Base-by-base conservation (phyloP, 2,888 invertebrate genomes). In the Timandra comae region DNA sequence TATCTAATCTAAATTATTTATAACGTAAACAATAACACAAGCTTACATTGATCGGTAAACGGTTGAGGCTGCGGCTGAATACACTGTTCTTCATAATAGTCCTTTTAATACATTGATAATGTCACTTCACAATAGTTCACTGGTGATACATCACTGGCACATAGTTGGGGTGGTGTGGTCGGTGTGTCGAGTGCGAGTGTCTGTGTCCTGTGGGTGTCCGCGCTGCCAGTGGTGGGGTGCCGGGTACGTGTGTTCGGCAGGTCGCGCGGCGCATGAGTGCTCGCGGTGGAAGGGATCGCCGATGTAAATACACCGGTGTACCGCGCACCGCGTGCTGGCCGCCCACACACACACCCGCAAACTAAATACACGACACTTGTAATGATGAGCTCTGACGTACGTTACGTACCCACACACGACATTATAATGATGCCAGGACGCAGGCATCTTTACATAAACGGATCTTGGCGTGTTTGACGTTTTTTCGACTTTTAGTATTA, bases 301-400 rank as follows among this genome's bases (percentile, higher is more conserved):
- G 74, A 73, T 66, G 85, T 85, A 85, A 82, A 85, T 85, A 85
- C 81, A 66, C 63, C 63, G 73, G 84, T 85, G 84, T 80, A 66
- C 63, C 16, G 16, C 46, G 55, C 65, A 65, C 69, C 80, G 78
- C 77, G 76, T 75, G 81, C 81, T 67, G 73, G 54, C 56, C 62
- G 67, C 68, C 62, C 55, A 70, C 74, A 66, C 73, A 72, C 69
- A 73, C 79, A 9, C 43, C 48, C 63, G 53, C 62, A 67, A 66
- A 49, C 46, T 35, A 40, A 39, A 37, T 35, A 38, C 28, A 25
- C n/a, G n/a, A 39, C 35, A 43, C 39, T 30, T 36, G 50, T 59
- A 27, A 12, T 33, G 45, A 61, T 51, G 44, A 26, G 37, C 31
- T 23, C 50, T 64, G 59, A 63, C 58, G 29, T 32, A 34, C 45